Evolutionary conservation across 37 sponge, comb jelly and placozoan species (phyloP), one percentile per base, ranked within the genome.

Genomic region (Ephydatia muelleri): DNA sequence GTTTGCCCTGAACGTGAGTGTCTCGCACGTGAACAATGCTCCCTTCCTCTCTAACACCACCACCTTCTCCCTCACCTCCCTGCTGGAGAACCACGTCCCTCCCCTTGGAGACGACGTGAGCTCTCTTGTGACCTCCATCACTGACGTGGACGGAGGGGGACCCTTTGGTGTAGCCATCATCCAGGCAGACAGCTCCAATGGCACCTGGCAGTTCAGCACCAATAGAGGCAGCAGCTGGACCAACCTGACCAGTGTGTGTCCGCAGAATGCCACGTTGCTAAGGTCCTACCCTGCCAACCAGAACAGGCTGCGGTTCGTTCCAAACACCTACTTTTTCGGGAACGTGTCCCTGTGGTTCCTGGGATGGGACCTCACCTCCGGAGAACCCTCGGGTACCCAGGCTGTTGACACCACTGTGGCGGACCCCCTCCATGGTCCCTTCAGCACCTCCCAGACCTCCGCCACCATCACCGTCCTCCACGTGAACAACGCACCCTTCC

Each of bases 321-420:
- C 97, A 9, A 74, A 73, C 30, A 35, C 25, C 12, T 88, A 96
- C 68, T 94, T 92, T 86, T 88, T 94, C 70, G 97, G 97, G 19
- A 68, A 68, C 29, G 84, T 68, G 3, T 68, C 72, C 6, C 67
- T 96, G 39, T 79, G 82, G 35, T 96, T 94, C 67, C 37, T 87
- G n/a, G 90, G 86, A n/a, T 96, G 97, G 97, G 97, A 96, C 67
- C 72, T 93, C 49, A 91, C 97, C 8, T 89, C 87, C 27, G 92
- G 92, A 1, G 79, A 80, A 8, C 40, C 76, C 2, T 79, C 90
- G 32, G 92, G 92, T n/a, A 84, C 80, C 34, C 67, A 65, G 65
- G 64, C 69, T 35, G 86, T 89, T 11, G 76, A 89, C 72, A 81
- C 77, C 4, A 67, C 81, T 0, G 11, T 26, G 5, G 74, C 79